These are phyloP conservation scores for Nyctereutes procyonoides DNA, from an alignment of 2,113 vertebrate species.

Conservation along the genomic window DNA sequence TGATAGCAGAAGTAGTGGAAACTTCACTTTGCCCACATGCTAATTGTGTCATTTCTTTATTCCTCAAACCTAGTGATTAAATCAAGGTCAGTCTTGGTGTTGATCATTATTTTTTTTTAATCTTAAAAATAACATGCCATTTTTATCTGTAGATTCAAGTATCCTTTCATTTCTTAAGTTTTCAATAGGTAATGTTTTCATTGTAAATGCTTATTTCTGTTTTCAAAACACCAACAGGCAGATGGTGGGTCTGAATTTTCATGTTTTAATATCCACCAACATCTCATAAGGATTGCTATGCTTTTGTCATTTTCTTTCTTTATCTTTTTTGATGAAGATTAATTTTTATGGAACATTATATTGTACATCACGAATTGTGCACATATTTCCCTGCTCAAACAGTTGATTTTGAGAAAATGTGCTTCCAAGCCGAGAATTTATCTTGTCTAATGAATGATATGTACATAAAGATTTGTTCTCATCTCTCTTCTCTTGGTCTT, in stretches of 20 bases:
- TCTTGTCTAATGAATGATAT: constrained; percentile 90
- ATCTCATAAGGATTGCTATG: background rate
- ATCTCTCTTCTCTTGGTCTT: constrained; percentile 86
- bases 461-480: constrained; percentile 86
- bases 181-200: background rate
- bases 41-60: background rate
- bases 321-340: constrained; percentile 80
- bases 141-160: background rate
- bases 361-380: constrained; percentile 79
- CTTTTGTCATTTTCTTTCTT: background rate
- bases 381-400: constrained; percentile 8
- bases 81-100: background rate
- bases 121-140: background rate
- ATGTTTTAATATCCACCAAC: background rate
- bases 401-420: constrained; percentile 82
- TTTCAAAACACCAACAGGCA: background rate
- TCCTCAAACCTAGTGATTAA: background rate
- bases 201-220: background rate
- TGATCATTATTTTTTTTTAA: background rate
- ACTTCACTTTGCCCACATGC: background rate
- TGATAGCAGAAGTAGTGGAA: background rate
- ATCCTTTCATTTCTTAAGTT: background rate
- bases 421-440: constrained; percentile 85
- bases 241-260: background rate
- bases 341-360: constrained; percentile 79